Conservation (phyloP, 2,888 invertebrate genomes). For the Liposcelis brunnea region DNA sequence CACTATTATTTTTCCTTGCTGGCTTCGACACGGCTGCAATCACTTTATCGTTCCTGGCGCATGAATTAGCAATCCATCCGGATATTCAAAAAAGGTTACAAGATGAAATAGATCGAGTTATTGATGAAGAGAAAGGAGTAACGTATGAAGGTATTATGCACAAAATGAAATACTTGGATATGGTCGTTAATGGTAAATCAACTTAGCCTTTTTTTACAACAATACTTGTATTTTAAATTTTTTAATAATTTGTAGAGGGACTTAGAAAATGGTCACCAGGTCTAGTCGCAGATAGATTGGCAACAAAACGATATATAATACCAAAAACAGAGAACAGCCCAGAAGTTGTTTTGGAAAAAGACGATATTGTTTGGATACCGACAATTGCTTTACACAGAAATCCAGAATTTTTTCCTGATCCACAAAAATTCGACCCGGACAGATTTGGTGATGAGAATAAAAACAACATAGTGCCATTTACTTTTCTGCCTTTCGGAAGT, state of each 20-base stretch:
- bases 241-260: constrained; percentile 36
- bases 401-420: constrained; percentile 2
- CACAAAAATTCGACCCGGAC: constrained; percentile 2
- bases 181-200: constrained; percentile 28
- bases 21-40: constrained; percentile 35
- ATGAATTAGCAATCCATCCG: constrained; percentile 30
- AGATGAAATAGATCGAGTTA: constrained; percentile 26
- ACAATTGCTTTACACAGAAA: constrained; percentile 17
- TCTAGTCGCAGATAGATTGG: constrained; percentile 33
- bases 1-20: constrained; percentile 33
- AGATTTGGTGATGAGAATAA: neutral
- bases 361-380: constrained; percentile 26
- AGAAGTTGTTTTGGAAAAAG: constrained; percentile 28
- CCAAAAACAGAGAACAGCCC: constrained; percentile 25
- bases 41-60: constrained; percentile 30
- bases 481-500: constrained; percentile 2
- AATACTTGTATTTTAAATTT: neutral
- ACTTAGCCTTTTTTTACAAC: neutral
- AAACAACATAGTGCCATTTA: neutral
- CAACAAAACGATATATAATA: constrained; percentile 35
- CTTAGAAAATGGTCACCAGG: constrained; percentile 39
- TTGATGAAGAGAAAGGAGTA: constrained; percentile 24
- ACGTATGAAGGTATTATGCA: constrained; percentile 29
- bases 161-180: constrained; percentile 31
- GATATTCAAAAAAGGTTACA: constrained; percentile 28